Evolutionary conservation across 1,140 invertebrate species (phyloP).

Genomic region (Mamestra configurata): DNA sequence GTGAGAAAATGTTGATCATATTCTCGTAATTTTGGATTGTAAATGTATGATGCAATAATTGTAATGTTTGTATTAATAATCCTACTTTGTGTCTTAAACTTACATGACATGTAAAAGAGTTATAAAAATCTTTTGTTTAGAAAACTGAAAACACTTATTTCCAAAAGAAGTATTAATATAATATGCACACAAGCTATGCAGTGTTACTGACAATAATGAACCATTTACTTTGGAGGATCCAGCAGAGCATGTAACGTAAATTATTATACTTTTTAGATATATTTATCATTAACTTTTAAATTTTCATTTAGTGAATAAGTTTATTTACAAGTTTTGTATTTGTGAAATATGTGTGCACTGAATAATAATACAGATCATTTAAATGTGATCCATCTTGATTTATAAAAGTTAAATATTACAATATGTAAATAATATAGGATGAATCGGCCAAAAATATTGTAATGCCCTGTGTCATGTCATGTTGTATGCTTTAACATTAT

Average conservation of each 20-base stretch:
- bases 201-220: constrained; percentile 39
- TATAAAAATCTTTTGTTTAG: neutral
- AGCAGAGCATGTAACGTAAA: constrained; percentile 36
- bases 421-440: constrained; percentile 67
- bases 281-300: constrained; percentile 39
- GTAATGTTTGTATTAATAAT: constrained; percentile 24
- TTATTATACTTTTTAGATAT: constrained; percentile 40
- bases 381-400: constrained; percentile 42
- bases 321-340: constrained; percentile 53
- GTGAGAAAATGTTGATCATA: constrained; percentile 22
- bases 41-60: constrained; percentile 29
- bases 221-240: constrained; percentile 36
- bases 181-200: constrained; percentile 21
- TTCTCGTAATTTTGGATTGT: constrained; percentile 9
- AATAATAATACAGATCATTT: constrained; percentile 32
- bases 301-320: constrained; percentile 53
- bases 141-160: neutral
- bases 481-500: constrained; percentile 57
- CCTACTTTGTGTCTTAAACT: neutral
- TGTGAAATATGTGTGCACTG: constrained; percentile 50
- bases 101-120: neutral
- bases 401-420: constrained; percentile 47
- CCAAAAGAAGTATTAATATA: constrained; percentile 24
- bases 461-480: constrained; percentile 60
- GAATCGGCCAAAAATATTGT: constrained; percentile 62